Evolutionary conservation across 2,113 vertebrate genomes (phyloP), one percentile per base, ranked within the genome.

Genomic region (Gymnogyps californianus): DNA sequence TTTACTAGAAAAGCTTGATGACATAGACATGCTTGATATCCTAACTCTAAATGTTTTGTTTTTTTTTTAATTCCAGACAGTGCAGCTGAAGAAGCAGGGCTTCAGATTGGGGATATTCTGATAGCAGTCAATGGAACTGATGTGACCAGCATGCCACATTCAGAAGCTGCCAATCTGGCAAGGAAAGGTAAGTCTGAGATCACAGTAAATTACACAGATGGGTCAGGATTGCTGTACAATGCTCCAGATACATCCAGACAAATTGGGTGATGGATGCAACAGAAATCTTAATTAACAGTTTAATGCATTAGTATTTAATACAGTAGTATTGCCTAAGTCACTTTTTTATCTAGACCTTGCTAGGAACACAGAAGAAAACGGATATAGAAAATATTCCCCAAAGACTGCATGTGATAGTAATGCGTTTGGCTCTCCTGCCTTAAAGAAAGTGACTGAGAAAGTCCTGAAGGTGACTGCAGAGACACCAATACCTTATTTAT

Each of bases 101-200:
- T 99, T 64, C 98, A 98, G 77, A 98, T 99, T 0, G 99, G 99
- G 89, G 99, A 99, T 67, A 98, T 98, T 65, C 98, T 99, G 70
- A 95, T 99, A 87, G 98, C 99, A 67, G 99, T 99, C 76, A 99
- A 99, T 16, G 99, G 99, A 83, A 99, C 98, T 1, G 98, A 99
- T 95, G 99, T 99, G 90, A 99, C 98, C 66, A 98, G 98, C 26
- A 97, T 98, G 55, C 98, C 98, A 76, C 99, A 99, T 26, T 99
- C 99, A 44, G 99, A 99, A 96, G 99, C 99, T 65, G 99, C 98
- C 58, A 98, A 98, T 74, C 97, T 99, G 47, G 99, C 98, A 62
- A 98, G 98, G 44, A 99, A 98, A 98, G 99, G 98, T 98, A 97
- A 95, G 52, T 96, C 89, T 74, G 49, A 58, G 16, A 42, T 55